Percentiles rank a stretch among this genome's conserved stretches.
Conservation (phyloP, 2,797 vertebrate genomes). For the Champsocephalus esox region DNA sequence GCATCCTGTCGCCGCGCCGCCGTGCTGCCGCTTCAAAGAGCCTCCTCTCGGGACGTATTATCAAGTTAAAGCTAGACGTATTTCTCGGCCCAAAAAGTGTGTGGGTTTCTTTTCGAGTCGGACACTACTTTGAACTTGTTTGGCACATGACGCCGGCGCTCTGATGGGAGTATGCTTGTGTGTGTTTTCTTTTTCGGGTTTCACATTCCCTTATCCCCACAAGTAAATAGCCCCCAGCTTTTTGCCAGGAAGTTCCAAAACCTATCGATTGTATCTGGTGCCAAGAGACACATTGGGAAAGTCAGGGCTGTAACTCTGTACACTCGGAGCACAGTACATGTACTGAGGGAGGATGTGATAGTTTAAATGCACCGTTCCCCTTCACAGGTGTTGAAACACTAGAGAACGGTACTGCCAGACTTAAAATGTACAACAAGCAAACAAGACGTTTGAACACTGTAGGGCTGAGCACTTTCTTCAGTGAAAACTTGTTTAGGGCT, state of each 20-base stretch:
- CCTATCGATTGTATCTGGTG: constrained; percentile 29
- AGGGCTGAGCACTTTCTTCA: too few species aligned
- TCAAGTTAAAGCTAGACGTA: constrained; percentile 33
- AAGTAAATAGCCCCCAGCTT: constrained; percentile 30
- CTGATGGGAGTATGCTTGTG: neutral
- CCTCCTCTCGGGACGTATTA: constrained; percentile 29
- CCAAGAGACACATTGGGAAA: constrained; percentile 22
- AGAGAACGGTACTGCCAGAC: neutral
- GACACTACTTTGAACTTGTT: constrained; percentile 32
- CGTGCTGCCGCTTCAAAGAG: constrained; percentile 36
- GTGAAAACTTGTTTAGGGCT: too few species aligned
- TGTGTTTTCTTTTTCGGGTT: constrained; percentile 23
- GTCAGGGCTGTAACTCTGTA: neutral
- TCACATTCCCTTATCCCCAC: constrained; percentile 25
- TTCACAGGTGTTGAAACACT: neutral
- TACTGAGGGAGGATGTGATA: neutral
- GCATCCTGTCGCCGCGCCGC: constrained; percentile 11
- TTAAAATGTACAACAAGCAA: too few species aligned
- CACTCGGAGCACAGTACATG: neutral
- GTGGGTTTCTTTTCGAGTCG: constrained; percentile 41
- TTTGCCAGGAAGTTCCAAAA: constrained; percentile 23
- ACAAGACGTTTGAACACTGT: too few species aligned
- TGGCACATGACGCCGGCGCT: constrained; percentile 27
- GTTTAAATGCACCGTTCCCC: constrained; percentile 1
- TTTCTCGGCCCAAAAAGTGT: constrained; percentile 22